These are phyloP conservation scores for Epinephelus lanceolatus DNA, from an alignment of 2,113 vertebrate species.

Conservation along the genomic window DNA sequence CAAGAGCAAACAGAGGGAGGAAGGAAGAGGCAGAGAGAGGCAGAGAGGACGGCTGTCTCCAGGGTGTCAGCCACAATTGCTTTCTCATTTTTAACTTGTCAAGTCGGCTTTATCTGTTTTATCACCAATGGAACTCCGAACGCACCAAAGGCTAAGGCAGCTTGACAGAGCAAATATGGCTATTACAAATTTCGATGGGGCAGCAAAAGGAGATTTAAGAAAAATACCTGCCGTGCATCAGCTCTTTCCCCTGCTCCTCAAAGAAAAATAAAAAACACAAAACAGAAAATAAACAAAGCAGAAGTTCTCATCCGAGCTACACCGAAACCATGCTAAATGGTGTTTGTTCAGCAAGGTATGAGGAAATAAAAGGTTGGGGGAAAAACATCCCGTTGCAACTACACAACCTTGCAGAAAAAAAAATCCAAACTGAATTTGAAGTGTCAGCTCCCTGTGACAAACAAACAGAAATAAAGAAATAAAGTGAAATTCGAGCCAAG, in stretches of 20 bases:
- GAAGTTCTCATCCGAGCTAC: not conserved
- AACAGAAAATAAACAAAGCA: conserved; percentile 18
- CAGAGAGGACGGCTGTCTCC: conserved; percentile 56
- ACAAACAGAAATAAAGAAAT: conserved; percentile 39
- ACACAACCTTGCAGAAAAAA: not conserved
- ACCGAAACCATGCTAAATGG: not conserved
- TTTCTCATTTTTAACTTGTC: conserved; percentile 81
- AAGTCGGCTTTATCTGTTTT: conserved; percentile 77
- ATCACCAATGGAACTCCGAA: conserved; percentile 68
- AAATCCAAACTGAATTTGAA: conserved; percentile 11
- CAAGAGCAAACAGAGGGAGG: conserved; percentile 50
- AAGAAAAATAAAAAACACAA: conserved; percentile 15
- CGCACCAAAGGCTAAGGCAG: conserved; percentile 58
- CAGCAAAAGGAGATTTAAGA: conserved; percentile 31
- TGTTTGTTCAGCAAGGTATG: conserved; percentile 31
- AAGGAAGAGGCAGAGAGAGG: conserved; percentile 8
- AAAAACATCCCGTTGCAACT: not conserved
- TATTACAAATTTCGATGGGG: conserved; percentile 53
- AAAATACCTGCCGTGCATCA: conserved; percentile 22
- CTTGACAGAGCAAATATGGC: conserved; percentile 67
- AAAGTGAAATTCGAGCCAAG: conserved; percentile 34
- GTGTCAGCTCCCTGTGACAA: conserved; percentile 21
- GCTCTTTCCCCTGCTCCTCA: not conserved
- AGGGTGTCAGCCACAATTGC: conserved; percentile 68
- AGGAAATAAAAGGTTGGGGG: not conserved